These are phyloP conservation scores for Mactromeris polynyma DNA, from an alignment of 2,888 invertebrate genomes.

Conservation along the genomic window DNA sequence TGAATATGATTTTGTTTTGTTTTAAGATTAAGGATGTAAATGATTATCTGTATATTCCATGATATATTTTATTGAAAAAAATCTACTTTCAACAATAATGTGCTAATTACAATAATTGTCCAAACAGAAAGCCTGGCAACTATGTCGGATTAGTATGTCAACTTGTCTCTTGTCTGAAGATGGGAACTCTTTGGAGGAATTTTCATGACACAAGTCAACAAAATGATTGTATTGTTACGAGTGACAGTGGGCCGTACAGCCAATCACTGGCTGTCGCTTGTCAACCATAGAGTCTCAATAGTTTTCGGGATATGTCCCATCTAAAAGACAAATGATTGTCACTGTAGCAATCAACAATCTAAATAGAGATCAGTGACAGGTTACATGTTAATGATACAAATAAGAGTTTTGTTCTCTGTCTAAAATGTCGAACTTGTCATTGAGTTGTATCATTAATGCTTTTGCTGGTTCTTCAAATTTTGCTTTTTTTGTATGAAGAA, in stretches of 20 bases:
- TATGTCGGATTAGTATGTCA: no score
- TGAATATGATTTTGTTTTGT: no score
- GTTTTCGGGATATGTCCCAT: constrained; percentile 24
- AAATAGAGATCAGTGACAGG: constrained; percentile 28
- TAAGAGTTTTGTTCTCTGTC: background rate
- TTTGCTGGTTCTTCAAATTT: background rate
- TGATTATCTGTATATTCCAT: no score
- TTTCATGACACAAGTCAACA: constrained; percentile 20
- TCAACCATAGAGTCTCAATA: background rate
- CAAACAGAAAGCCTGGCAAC: no score
- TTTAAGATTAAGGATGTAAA: no score
- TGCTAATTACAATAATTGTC: no score
- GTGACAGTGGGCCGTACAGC: constrained; percentile 40
- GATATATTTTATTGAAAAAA: no score
- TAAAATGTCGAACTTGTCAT: background rate
- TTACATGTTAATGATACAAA: constrained; percentile 39
- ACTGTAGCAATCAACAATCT: constrained; percentile 20
- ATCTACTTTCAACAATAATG: no score
- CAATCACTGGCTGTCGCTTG: constrained; percentile 26
- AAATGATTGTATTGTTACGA: constrained; percentile 38
- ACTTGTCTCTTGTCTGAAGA: constrained; percentile 22
- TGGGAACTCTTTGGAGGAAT: constrained; percentile 25
- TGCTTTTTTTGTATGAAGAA: background rate
- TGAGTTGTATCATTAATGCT: background rate
- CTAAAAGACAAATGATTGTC: constrained; percentile 43